Evolutionary conservation across 2,888 invertebrate species (phyloP), one percentile per base, ranked within the genome.

Genomic region (Anthoptus insignis): DNA sequence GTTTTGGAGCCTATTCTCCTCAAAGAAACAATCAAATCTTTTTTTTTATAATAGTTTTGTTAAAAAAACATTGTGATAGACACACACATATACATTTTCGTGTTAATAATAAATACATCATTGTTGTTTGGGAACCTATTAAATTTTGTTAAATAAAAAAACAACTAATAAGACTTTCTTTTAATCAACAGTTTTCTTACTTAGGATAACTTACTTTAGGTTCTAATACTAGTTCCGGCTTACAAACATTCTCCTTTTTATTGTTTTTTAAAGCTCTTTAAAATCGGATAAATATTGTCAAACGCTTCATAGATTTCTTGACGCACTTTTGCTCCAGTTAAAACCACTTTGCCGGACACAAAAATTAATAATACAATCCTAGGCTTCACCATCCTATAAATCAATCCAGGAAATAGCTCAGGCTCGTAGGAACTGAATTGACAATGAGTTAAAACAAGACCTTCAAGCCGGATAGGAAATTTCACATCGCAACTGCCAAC

Each of bases 321-420:
- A 74, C 99, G 94, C 45, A 97, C 97, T 94, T 99, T 99, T 67
- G 99, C 99, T 73, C 99, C 99, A 72, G 99, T 99, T 72, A 99
- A 94, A 14, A 99, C 99, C 68, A 99, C 97, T 95, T 99, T 99
- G 54, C 99, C 99, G 71, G 99, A 99, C 4, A 99, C 99, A 92
- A 99, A 99, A 79, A 99, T 99, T 57, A 99, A 94, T 71, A 99
- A 94, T 4, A 99, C 99, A 81, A 99, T 97, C 80, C 99, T 96
- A 7, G 99, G 99, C 87, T 98, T 97, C 61, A 99, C 98, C 98
- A 99, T 98, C 81, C 99, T 95, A 87, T 99, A 99, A 77, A 99
- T 99, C 47, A 99, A 95, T 72, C 99, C 99, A 49, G 99, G 99
- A 87, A 99, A 99, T 50, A 99, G 93, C 88, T 99, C 99, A 0